Evolutionary conservation across 2,797 vertebrate genomes (phyloP).

Genomic region (Characodon lateralis): DNA sequence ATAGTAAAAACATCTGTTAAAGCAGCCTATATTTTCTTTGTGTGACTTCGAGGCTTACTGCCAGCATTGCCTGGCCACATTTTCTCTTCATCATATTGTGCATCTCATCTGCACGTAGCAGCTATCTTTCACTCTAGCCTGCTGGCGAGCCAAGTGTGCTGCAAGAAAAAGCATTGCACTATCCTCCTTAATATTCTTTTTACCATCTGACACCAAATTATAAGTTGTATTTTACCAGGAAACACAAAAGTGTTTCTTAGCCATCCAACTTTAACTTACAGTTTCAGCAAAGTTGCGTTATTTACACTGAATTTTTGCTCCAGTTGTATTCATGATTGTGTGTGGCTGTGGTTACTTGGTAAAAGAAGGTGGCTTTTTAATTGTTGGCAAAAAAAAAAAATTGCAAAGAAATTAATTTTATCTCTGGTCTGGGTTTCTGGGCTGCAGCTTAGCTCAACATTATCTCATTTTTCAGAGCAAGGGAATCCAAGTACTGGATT

Average conservation of each 20-base stretch:
- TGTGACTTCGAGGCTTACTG: constrained; percentile 19
- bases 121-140: constrained; percentile 41
- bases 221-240: constrained; percentile 48
- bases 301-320: not conserved
- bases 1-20: constrained; percentile 6
- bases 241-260: constrained; percentile 40
- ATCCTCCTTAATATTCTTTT: constrained; percentile 34
- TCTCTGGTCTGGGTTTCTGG: constrained; percentile 18
- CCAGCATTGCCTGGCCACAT: constrained; percentile 3
- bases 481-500: constrained; percentile 47
- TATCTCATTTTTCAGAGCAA: constrained; percentile 40
- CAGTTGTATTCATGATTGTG: constrained; percentile 11
- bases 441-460: constrained; percentile 46
- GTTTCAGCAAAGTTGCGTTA: constrained; percentile 2
- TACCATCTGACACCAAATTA: constrained; percentile 61
- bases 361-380: constrained; percentile 35
- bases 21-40: constrained; percentile 1
- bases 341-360: constrained; percentile 29
- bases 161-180: constrained; percentile 16
- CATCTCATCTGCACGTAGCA: constrained; percentile 19
- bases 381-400: constrained; percentile 20
- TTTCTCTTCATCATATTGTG: constrained; percentile 25
- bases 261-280: constrained; percentile 38
- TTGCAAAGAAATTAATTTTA: constrained; percentile 26
- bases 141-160: constrained; percentile 37